phyloP scores from a whole-genome alignment of 2,888 invertebrate genomes.

The Drosophila rubida region DNA sequence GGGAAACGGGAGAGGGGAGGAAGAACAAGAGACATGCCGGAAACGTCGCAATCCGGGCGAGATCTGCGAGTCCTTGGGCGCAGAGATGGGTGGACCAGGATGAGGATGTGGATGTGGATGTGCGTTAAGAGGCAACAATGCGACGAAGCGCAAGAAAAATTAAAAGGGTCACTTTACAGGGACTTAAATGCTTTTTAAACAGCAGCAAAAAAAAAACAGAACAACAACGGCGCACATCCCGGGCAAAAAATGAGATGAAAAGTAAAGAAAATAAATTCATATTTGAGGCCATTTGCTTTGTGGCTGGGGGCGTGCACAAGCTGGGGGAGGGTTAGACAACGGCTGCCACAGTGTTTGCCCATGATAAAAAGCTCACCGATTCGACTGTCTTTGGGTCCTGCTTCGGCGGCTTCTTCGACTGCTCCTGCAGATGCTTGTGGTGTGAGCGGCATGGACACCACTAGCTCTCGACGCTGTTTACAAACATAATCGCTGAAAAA shows the following conservation, averaged over 20 bases:
- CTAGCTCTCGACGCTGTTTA: slow-evolving; percentile 69
- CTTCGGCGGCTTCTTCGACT: slow-evolving; percentile 24
- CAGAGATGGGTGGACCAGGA: slow-evolving; percentile 26
- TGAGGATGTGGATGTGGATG: slow-evolving; percentile 38
- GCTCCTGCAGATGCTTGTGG: neutral
- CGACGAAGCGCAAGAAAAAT: slow-evolving; percentile 70
- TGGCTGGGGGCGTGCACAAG: slow-evolving; percentile 1
- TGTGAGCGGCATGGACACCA: slow-evolving; percentile 11
- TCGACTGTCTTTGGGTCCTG: slow-evolving; percentile 40
- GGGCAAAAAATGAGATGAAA: slow-evolving; percentile 70
- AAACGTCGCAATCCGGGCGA: slow-evolving; percentile 43
- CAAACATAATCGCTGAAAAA: slow-evolving; percentile 83
- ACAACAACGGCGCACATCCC: slow-evolving; percentile 29
- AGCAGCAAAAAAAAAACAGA: slow-evolving; percentile 41
- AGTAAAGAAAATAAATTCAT: slow-evolving; percentile 83
- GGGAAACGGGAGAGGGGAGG: neutral
- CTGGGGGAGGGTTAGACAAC: slow-evolving; percentile 17
- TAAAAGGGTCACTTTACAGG: slow-evolving; percentile 82
- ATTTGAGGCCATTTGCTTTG: slow-evolving; percentile 53
- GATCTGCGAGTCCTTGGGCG: slow-evolving; percentile 21
- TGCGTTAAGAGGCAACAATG: slow-evolving; percentile 74
- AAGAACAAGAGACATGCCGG: slow-evolving; percentile 24
- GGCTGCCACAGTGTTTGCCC: slow-evolving; percentile 62
- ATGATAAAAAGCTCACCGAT: slow-evolving; percentile 59
- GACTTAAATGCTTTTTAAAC: slow-evolving; percentile 75